Evolutionary conservation across 2,888 invertebrate species (phyloP).

Genomic region (Halictus quadricinctus): DNA sequence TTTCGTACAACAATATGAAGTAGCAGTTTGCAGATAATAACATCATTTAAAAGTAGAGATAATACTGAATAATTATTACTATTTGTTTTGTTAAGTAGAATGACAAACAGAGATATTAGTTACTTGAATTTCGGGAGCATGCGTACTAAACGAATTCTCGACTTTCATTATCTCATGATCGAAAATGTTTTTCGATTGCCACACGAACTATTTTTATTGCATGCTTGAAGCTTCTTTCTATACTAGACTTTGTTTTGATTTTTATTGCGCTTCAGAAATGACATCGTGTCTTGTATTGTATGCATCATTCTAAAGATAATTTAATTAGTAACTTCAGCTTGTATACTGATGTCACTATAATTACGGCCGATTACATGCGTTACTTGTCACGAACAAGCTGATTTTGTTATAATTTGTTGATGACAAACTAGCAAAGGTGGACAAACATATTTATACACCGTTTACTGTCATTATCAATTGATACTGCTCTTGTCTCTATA

Average conservation of each 20-base stretch:
- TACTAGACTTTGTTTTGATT: background rate
- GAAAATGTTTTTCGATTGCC: background rate
- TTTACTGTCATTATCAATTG: background rate
- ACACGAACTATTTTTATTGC: background rate
- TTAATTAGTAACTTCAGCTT: background rate
- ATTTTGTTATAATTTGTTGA: background rate
- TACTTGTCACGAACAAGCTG: background rate
- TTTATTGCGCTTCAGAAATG: background rate
- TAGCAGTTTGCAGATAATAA: background rate
- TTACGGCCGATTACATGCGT: conserved; percentile 4
- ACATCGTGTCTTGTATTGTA: background rate
- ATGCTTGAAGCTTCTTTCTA: background rate
- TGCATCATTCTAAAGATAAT: background rate
- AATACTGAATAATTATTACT: background rate
- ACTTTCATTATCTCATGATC: background rate
- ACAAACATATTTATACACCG: background rate
- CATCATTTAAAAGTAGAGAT: background rate
- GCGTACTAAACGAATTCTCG: conserved; percentile 1
- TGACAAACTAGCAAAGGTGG: background rate
- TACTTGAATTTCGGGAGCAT: conserved; percentile 5
- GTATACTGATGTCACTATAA: background rate
- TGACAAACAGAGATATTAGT: background rate
- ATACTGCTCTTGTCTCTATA: background rate
- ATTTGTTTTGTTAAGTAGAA: background rate
- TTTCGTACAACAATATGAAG: background rate